Base-by-base conservation (phyloP, 2,797 vertebrate species). In the Sebastes kiyomatsui region DNA sequence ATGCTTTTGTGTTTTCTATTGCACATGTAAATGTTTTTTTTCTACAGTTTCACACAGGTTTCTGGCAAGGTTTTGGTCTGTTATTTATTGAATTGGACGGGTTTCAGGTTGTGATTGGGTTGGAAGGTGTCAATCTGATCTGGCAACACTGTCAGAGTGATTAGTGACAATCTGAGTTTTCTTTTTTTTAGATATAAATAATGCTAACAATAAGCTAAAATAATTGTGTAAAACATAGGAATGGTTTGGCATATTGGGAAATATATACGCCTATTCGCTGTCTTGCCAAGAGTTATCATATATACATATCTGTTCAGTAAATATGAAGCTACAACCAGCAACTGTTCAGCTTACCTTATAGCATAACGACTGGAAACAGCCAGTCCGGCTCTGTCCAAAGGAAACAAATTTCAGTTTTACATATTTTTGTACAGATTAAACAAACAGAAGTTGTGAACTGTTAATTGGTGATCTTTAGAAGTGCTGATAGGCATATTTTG, bases 21-120 rank as follows among this genome's bases (percentile, higher is more conserved):
- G 46, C 3, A 0, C 0, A 46, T 46, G 42, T 18, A 46, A 38
- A 20, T 38, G 35, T 1, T 20, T 20, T 4, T 20, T 49, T 49
- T 49, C 6, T 49, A 20, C 18, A 20, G 46, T 20, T 49, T 49
- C 0, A 49, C 46, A 49, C 18, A 49, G 3, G 18, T 49, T 49
- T 49, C 18, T 49, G 46, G 46, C 46, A 4, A 49, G 46, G 18
- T 49, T 49, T 49, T 49, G 18, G 46, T 0, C 46, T 9, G 46
- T 18, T 49, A 3, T 20, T 49, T 49, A 49, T 49, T 49, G 18
- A 49, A 49, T 20, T 20, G 18, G 46, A 49, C 2, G 3, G 0
- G 0, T 49, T 49, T 49, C 18, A 49, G 0, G 46, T 4, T 9
- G 46, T 49, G 18, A 49, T 49, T 49, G 7, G 46, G 46, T 18